Conservation (phyloP, 1,140 invertebrate genomes). For the Chymomyza costata region DNA sequence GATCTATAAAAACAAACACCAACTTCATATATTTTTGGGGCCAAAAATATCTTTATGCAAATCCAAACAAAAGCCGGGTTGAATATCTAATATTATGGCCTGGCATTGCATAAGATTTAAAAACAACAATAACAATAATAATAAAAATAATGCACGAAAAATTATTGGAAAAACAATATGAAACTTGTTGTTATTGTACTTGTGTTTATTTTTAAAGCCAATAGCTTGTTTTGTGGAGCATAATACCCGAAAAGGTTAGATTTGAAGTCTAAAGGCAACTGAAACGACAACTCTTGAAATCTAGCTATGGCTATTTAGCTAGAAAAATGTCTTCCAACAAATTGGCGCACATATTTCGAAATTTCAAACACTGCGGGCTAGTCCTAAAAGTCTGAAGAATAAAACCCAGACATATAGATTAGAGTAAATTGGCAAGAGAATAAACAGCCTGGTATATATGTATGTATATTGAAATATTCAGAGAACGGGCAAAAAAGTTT, state of each 20-base stretch:
- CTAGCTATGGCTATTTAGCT: too few relatives aligned
- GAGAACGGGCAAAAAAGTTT: slow-evolving; percentile 20
- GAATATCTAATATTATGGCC: background rate
- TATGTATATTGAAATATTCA: slow-evolving; percentile 36
- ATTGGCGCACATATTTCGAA: slow-evolving; percentile 66
- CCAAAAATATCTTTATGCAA: slow-evolving; percentile 40
- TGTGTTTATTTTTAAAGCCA: slow-evolving; percentile 70
- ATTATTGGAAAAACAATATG: slow-evolving; percentile 41
- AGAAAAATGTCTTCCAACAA: too few relatives aligned
- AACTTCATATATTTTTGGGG: too few relatives aligned
- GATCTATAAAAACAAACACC: too few relatives aligned
- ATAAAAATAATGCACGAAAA: slow-evolving; percentile 19
- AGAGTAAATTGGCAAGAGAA: too few relatives aligned
- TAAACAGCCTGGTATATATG: too few relatives aligned
- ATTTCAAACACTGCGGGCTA: slow-evolving; percentile 67
- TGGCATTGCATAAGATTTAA: slow-evolving; percentile 36
- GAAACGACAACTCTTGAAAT: too few relatives aligned
- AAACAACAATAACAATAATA: slow-evolving; percentile 13
- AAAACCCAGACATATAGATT: too few relatives aligned
- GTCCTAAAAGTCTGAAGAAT: slow-evolving; percentile 11
- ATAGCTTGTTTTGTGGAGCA: too few relatives aligned
- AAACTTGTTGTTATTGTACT: slow-evolving; percentile 6
- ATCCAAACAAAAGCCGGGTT: slow-evolving; percentile 5
- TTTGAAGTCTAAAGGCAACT: too few relatives aligned
- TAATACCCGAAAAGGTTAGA: slow-evolving; percentile 21